Base-by-base conservation (phyloP, 2,113 vertebrate genomes). In the Prunella fulvescens region DNA sequence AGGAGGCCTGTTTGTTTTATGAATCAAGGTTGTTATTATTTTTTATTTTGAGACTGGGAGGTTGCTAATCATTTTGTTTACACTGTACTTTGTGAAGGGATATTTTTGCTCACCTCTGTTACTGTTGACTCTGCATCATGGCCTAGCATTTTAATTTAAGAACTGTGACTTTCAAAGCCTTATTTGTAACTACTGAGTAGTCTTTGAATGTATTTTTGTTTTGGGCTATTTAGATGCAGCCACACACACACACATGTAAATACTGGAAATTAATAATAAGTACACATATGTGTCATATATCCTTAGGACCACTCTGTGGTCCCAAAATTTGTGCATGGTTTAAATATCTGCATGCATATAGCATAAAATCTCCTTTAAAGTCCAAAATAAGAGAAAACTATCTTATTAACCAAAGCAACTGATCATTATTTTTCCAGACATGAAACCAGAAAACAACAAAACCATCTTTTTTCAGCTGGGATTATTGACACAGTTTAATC, bases 11-110 rank as follows among this genome's bases (percentile, higher is more conserved):
- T 33, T 80, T 80, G 33, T 48, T 94, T 89, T 80, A 90, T 90
- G 87, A 82, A 91, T 77, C 51, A 58, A 47, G 24, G 14, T 82
- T 80, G 70, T 35, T 93, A 62, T 86, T 92, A 25, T 90, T 91
- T 95, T 94, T 91, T 89, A 71, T 95, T 91, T 80, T 86, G 51
- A 66, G 45, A 4, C 35, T 82, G 31, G 50, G 66, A 54, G 9
- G 14, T 62, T 86, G 86, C 51, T 92, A 69, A 91, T 73, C 4
- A 50, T 92, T 51, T 69, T 66, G 48, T 90, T 95, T 81, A 71
- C 28, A 8, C 19, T 37, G 19, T 44, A 26, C 3, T 88, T 83
- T 81, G 56, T 26, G 24, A 48, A 33, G 24, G 42, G 40, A 51
- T 73, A 62, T 58, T 90, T 89, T 77, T 85, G 7, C 39, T 88